Evolutionary conservation across 2,888 invertebrate genomes (phyloP).

Genomic region (Hartigia nigra): DNA sequence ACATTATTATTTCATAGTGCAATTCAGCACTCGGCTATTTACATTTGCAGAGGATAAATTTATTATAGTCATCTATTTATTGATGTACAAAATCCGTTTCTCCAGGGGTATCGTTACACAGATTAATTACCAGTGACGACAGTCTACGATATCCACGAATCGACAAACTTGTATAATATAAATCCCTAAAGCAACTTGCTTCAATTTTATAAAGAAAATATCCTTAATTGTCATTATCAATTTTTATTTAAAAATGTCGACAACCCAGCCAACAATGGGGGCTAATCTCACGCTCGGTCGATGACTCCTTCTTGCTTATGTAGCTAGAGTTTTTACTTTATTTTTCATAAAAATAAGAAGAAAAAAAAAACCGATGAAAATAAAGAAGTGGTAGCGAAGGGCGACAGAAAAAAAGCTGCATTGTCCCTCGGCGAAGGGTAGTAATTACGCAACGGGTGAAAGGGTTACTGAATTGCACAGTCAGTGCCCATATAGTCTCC

Average conservation of each 20-base stretch:
- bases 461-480: background rate
- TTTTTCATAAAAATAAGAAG: too few species aligned
- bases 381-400: background rate
- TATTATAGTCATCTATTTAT: background rate
- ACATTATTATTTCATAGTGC: slow-evolving; percentile 6
- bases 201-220: background rate
- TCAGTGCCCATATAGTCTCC: background rate
- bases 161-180: background rate
- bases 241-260: background rate
- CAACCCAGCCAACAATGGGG: background rate
- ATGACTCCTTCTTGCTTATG: background rate
- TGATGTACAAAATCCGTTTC: background rate
- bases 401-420: background rate
- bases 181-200: background rate
- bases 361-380: background rate
- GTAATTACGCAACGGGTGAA: background rate
- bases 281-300: background rate
- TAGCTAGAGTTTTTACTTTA: too few species aligned
- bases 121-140: background rate
- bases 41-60: background rate
- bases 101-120: background rate
- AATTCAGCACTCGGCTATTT: background rate
- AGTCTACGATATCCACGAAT: background rate
- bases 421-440: background rate
- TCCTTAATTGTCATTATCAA: background rate